Evolutionary conservation across 2,797 vertebrate genomes (phyloP).

Genomic region (Arremon brunneinucha): DNA sequence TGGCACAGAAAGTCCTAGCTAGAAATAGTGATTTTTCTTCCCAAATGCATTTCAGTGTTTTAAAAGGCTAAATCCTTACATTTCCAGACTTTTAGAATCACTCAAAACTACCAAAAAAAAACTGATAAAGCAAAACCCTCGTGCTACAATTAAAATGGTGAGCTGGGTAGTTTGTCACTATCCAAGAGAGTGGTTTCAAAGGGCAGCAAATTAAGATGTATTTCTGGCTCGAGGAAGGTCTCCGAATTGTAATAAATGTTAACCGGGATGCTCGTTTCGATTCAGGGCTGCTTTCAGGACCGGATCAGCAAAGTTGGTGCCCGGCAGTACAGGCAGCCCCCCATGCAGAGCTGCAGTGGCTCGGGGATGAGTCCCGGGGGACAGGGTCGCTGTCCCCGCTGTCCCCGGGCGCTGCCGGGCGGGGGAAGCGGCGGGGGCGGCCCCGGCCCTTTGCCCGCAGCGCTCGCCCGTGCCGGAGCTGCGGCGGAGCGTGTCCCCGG

Average conservation of each 20-base stretch:
- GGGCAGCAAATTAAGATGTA: background rate
- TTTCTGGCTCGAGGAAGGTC: background rate
- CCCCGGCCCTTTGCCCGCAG: background rate
- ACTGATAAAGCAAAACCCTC: background rate
- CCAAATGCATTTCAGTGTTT: background rate
- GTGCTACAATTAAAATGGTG: background rate
- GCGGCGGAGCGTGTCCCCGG: background rate
- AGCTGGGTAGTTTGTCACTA: background rate
- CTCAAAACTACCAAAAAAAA: background rate
- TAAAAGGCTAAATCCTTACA: background rate
- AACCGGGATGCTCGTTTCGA: background rate
- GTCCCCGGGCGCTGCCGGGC: background rate
- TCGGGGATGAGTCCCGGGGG: accelerated
- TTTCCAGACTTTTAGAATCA: background rate
- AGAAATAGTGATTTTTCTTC: slow-evolving; percentile 18
- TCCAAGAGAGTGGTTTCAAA: background rate
- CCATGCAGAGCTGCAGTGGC: background rate
- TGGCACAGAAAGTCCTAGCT: slow-evolving; percentile 27
- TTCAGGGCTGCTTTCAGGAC: background rate
- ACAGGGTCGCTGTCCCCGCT: accelerated
- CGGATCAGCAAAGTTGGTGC: background rate
- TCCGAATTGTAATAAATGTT: background rate
- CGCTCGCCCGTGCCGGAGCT: background rate
- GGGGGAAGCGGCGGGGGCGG: too few species aligned
- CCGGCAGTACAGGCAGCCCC: background rate